Base-by-base conservation (phyloP, 2,888 invertebrate genomes). In the Lycophotia porphyrea region DNA sequence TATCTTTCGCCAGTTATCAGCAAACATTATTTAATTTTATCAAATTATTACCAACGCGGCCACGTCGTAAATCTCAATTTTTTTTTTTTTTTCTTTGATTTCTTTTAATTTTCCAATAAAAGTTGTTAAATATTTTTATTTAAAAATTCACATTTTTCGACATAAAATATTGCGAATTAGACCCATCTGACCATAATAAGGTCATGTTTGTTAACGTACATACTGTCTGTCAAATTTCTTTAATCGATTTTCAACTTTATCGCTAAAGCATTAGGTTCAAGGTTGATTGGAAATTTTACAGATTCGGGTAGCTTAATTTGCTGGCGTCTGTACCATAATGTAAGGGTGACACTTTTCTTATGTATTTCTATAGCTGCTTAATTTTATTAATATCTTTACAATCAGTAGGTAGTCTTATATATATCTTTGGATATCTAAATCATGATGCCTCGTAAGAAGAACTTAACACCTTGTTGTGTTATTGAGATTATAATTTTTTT, bases 191-290 rank as follows among this genome's bases (percentile, higher is more conserved):
- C 49, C 39, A n/a, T 49, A 0, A 18, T 24, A 39, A 55, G 44
- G 61, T 77, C 55, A 72, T 72, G 18, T 75, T 64, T 73, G n/a
- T 71, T 68, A 74, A 64, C 27, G 3, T 44, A n/a, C n/a, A n/a
- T n/a, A n/a, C n/a, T n/a, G n/a, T n/a, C n/a, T n/a, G n/a, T n/a
- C n/a, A n/a, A n/a, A n/a, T n/a, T n/a, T n/a, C n/a, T n/a, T n/a
- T n/a, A n/a, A n/a, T n/a, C n/a, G n/a, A n/a, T n/a, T n/a, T n/a
- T n/a, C n/a, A n/a, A n/a, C n/a, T n/a, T n/a, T n/a, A n/a, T n/a
- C n/a, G n/a, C n/a, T n/a, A n/a, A n/a, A n/a, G n/a, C n/a, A n/a
- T n/a, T n/a, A n/a, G n/a, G n/a, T n/a, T n/a, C n/a, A n/a, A n/a
- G n/a, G n/a, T n/a, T n/a, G n/a, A n/a, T n/a, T n/a, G n/a, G n/a